Evolutionary conservation across 2,888 invertebrate species (phyloP).

Genomic region (Clanis bilineata): DNA sequence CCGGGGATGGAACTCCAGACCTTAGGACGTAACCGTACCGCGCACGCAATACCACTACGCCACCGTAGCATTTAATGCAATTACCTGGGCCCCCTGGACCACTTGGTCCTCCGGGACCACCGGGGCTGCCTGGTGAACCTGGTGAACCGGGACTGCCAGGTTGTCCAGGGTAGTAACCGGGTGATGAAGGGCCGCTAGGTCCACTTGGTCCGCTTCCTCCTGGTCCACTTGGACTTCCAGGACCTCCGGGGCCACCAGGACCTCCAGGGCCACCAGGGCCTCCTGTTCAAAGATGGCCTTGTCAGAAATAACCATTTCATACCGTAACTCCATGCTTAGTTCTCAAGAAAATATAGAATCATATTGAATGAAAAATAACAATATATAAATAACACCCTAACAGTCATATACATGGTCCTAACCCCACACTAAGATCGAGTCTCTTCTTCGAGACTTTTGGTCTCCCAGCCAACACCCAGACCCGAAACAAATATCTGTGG

Average conservation of each 20-base stretch:
- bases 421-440: too few relatives aligned
- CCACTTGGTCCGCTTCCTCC: conserved; percentile 29
- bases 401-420: too few relatives aligned
- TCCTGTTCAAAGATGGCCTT: conserved; percentile 16
- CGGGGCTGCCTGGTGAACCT: conserved; percentile 37
- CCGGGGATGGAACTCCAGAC: too few relatives aligned
- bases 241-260: conserved; percentile 43
- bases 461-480: too few relatives aligned
- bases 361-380: too few relatives aligned
- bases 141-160: conserved; percentile 36
- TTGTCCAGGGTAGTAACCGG: conserved; percentile 37
- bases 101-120: conserved; percentile 37
- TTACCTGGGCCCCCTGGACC: conserved; percentile 28
- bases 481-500: too few relatives aligned
- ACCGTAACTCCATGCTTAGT: too few relatives aligned
- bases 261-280: conserved; percentile 63
- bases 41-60: too few relatives aligned
- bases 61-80: background rate
- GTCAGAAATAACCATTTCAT: background rate
- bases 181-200: conserved; percentile 67
- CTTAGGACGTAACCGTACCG: too few relatives aligned
- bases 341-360: too few relatives aligned
- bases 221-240: conserved; percentile 68
- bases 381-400: too few relatives aligned
- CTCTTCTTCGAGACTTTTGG: too few relatives aligned